phyloP scores from a whole-genome alignment of 2,888 invertebrate genomes.

The Archips xylosteana region DNA sequence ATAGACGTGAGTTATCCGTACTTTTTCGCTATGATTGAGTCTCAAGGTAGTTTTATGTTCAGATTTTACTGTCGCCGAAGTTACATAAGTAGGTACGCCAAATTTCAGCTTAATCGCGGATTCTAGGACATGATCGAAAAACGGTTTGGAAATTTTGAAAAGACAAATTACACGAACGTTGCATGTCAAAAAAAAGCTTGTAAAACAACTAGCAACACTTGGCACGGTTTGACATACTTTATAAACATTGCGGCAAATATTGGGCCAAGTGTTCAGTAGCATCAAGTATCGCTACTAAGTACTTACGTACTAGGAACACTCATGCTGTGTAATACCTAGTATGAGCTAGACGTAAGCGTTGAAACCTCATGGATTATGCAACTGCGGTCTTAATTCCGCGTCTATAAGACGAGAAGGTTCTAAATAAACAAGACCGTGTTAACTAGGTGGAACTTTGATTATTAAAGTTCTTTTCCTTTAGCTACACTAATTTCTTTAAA shows the following conservation, averaged over 20 bases:
- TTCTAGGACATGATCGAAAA: no score
- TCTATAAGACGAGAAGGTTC: conserved; percentile 45
- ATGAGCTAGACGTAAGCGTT: conserved; percentile 39
- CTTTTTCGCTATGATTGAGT: no score
- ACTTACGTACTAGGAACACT: conserved; percentile 18
- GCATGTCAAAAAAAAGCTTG: no score
- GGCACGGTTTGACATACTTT: conserved; percentile 12
- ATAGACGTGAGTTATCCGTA: no score
- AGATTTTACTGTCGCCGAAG: no score
- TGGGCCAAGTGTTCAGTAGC: conserved; percentile 22
- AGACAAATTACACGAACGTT: no score
- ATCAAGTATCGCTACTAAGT: conserved; percentile 12
- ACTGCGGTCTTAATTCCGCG: conserved; percentile 45
- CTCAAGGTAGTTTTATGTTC: no score
- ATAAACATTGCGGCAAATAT: conserved; percentile 19
- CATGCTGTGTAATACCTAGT: conserved; percentile 42
- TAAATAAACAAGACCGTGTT: conserved; percentile 39
- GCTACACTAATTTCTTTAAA: not conserved
- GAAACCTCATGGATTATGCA: conserved; percentile 49
- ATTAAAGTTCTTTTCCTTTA: conserved; percentile 17
- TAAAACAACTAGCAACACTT: conserved; percentile 11
- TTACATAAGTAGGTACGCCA: no score
- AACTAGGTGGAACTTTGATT: conserved; percentile 34
- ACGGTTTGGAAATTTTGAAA: no score
- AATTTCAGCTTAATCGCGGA: no score